These are phyloP conservation scores for Aphodius sticticus DNA, from an alignment of 2,888 invertebrate species.

Conservation along the genomic window DNA sequence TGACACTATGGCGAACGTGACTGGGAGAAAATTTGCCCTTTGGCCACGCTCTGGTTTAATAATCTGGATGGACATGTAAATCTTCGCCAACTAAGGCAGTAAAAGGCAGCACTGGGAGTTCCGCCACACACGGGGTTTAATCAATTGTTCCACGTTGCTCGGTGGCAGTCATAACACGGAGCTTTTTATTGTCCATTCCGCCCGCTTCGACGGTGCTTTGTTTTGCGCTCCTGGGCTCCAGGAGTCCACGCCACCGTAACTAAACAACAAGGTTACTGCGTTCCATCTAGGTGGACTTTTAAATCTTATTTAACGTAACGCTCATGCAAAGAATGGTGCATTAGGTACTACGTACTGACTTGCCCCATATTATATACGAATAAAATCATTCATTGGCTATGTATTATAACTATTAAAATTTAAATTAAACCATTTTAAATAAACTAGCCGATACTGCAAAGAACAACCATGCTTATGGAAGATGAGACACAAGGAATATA, in stretches of 20 bases:
- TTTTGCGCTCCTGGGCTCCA: conserved; percentile 11
- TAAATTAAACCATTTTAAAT: no score
- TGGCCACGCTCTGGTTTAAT: conserved; percentile 41
- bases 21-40: conserved; percentile 37
- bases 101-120: conserved; percentile 25
- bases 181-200: conserved; percentile 39
- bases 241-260: conserved; percentile 18
- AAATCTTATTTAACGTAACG: not conserved
- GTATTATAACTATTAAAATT: no score
- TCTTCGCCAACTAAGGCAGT: conserved; percentile 25
- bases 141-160: conserved; percentile 29
- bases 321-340: not conserved
- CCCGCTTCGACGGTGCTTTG: conserved; percentile 11
- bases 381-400: no score
- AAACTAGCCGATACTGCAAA: no score
- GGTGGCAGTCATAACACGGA: conserved; percentile 44
- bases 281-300: conserved; percentile 4
- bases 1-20: conserved; percentile 39
- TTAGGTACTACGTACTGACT: not conserved
- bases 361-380: no score
- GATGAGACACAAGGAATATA: no score
- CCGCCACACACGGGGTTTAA: conserved; percentile 21
- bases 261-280: conserved; percentile 22
- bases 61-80: conserved; percentile 31
- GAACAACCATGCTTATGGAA: no score